Conservation (phyloP, 2,888 invertebrate species). For the Drosophila longiperda region DNA sequence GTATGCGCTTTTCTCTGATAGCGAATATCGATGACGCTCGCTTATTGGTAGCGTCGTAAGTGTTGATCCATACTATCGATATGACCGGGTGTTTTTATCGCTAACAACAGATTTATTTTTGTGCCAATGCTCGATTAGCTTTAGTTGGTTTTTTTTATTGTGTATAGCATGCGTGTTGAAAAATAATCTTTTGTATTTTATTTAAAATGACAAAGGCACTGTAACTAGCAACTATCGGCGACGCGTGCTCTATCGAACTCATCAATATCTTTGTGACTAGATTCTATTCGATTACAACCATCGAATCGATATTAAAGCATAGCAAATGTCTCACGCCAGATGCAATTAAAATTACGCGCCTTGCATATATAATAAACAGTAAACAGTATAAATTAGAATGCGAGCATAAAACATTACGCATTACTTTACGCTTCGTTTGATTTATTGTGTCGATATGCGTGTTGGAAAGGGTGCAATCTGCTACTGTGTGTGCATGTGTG, state of each 20-base stretch:
- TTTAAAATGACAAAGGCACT: neutral
- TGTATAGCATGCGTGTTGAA: neutral
- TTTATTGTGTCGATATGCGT: conserved; percentile 47
- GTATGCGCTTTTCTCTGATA: neutral
- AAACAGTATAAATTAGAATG: conserved; percentile 55
- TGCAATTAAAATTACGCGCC: conserved; percentile 50
- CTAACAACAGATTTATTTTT: neutral
- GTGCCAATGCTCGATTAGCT: neutral
- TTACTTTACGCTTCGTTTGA: conserved; percentile 71
- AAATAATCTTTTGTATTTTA: neutral
- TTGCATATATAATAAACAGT: conserved; percentile 53
- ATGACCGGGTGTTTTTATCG: neutral
- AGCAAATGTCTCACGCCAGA: neutral
- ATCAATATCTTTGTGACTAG: neutral
- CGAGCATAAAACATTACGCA: conserved; percentile 52
- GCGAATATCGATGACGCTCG: neutral
- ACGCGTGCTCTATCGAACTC: neutral
- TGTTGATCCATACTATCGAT: neutral
- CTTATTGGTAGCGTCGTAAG: neutral
- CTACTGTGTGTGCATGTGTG: conserved; percentile 28
- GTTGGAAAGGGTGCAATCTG: neutral
- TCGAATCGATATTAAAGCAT: neutral
- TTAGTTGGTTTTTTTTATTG: neutral
- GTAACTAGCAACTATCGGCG: neutral
- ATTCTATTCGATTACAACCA: neutral